These are phyloP conservation scores for Muschampia plurimacula DNA, from an alignment of 2,888 invertebrate genomes.

Conservation along the genomic window DNA sequence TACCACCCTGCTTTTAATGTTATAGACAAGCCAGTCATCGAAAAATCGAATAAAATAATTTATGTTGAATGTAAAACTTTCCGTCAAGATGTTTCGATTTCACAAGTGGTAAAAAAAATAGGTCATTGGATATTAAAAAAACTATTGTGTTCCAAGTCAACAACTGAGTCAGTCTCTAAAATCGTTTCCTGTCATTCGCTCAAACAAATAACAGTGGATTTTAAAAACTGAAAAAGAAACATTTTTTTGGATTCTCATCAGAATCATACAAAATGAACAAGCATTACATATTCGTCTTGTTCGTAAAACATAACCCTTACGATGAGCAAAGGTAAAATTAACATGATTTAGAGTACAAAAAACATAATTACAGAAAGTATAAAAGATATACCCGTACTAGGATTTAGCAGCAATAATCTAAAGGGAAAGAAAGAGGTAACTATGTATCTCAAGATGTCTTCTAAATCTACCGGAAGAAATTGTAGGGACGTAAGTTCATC, in stretches of 20 bases:
- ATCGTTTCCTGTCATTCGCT: constrained; percentile 1
- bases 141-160: constrained; percentile 20
- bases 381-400: neutral
- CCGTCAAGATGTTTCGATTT: constrained; percentile 26
- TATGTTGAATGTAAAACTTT: constrained; percentile 20
- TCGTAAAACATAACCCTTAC: neutral
- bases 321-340: neutral
- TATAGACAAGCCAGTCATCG: neutral
- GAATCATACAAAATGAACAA: neutral
- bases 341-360: neutral
- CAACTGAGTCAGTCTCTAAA: constrained; percentile 19
- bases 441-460: constrained; percentile 10
- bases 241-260: neutral
- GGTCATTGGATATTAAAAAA: constrained; percentile 5
- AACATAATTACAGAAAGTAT: neutral
- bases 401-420: neutral
- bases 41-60: constrained; percentile 19
- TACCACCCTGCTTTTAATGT: neutral
- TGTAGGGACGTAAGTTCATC: constrained; percentile 27
- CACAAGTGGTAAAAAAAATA: neutral
- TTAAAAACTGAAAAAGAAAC: neutral
- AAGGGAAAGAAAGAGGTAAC: neutral
- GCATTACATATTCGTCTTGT: neutral
- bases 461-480: constrained; percentile 20
- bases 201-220: constrained; percentile 13